A percentile compares a stretch with the other conserved stretches of the same genome.
phyloP scores from a whole-genome alignment of 2,113 vertebrate species.

The Hypocryptadius cinnamomeus region DNA sequence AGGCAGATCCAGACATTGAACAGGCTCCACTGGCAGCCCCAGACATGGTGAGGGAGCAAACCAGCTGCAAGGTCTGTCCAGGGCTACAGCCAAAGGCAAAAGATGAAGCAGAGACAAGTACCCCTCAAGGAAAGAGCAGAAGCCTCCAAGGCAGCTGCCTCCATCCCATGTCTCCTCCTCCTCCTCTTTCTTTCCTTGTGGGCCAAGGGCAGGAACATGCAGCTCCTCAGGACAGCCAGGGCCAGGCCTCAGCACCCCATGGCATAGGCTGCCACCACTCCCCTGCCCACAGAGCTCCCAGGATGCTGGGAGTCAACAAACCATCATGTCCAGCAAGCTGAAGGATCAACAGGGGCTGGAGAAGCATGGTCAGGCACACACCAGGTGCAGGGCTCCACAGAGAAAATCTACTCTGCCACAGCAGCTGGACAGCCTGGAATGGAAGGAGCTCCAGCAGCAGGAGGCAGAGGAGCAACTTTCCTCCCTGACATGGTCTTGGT shows the following conservation, averaged over 20 bases:
- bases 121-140: not conserved
- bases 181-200: not conserved
- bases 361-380: rapidly evolving
- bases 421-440: not conserved
- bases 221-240: not conserved
- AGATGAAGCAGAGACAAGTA: not conserved
- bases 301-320: not conserved
- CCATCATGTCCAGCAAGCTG: not conserved
- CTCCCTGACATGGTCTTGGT: not conserved
- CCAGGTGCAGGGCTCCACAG: rapidly evolving
- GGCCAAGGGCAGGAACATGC: not conserved
- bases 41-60: rapidly evolving
- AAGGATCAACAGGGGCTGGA: not conserved
- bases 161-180: not conserved
- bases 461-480: not conserved
- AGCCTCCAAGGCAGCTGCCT: not conserved
- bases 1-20: not conserved
- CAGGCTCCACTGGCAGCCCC: not conserved
- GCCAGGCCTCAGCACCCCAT: no score
- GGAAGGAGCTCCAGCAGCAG: not conserved
- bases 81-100: not conserved
- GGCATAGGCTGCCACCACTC: not conserved
- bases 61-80: rapidly evolving
- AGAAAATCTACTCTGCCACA: not conserved
- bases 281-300: not conserved